A percentile compares a stretch with the other conserved stretches of the same genome.
Conservation (phyloP, 2,113 vertebrate species). For the Pseudorhombus dupliciocellatus region DNA sequence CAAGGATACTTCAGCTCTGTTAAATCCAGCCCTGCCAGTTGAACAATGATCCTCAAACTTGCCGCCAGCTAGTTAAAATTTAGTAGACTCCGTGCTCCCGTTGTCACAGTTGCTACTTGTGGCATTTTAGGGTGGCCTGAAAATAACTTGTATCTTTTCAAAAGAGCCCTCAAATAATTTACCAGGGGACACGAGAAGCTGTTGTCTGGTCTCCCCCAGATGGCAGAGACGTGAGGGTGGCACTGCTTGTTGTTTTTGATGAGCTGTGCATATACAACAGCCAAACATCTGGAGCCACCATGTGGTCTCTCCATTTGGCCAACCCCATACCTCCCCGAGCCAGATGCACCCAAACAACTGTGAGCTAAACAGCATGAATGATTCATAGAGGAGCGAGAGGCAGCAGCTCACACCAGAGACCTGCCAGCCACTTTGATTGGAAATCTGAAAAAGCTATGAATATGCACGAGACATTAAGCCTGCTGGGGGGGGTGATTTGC, state of each 20-base stretch:
- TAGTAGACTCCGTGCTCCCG: constrained; percentile 1
- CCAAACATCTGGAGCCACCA: constrained; percentile 90
- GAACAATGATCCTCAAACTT: constrained; percentile 43
- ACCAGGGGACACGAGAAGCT: constrained; percentile 65
- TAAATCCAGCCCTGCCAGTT: constrained; percentile 20
- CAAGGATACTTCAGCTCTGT: constrained; percentile 18
- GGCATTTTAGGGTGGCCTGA: constrained; percentile 37
- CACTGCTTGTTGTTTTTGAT: constrained; percentile 80
- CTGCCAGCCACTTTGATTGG: constrained; percentile 76
- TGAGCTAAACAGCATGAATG: constrained; percentile 83
- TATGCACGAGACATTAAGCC: constrained; percentile 80
- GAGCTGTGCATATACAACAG: constrained; percentile 84
- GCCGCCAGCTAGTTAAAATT: constrained; percentile 31
- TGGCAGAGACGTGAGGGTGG: constrained; percentile 76
- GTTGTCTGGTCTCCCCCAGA: constrained; percentile 82
- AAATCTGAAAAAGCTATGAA: constrained; percentile 80
- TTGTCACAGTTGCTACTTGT: constrained; percentile 35
- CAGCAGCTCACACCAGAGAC: constrained; percentile 68
- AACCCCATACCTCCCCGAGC: constrained; percentile 74
- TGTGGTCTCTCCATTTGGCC: constrained; percentile 86
- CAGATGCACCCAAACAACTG: constrained; percentile 80
- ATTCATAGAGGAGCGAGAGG: constrained; percentile 82
- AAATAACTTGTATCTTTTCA: constrained; percentile 58
- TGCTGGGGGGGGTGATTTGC: constrained; percentile 76
- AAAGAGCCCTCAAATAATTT: constrained; percentile 66